Percentiles rank a stretch among this genome's conserved stretches.
Conservation (phyloP, 2,888 invertebrate species). For the Lissonota sp. region DNA sequence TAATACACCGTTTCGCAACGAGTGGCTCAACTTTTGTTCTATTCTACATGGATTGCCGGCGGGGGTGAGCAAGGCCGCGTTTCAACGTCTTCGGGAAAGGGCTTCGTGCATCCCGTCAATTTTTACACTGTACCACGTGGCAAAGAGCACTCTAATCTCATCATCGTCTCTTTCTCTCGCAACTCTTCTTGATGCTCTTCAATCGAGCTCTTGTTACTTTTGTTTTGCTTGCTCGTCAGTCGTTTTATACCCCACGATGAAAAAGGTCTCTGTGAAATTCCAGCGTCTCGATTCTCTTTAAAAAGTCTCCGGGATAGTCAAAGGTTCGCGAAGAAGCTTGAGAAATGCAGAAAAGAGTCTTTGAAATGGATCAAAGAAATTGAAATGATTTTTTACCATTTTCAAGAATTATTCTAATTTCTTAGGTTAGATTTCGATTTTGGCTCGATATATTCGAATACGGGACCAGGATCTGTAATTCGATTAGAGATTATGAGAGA, state of each 20-base stretch:
- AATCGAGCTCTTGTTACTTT: slow-evolving; percentile 24
- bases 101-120: background rate
- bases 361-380: too few species aligned
- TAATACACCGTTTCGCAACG: slow-evolving; percentile 68
- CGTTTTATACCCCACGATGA: slow-evolving; percentile 40
- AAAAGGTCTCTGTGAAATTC: background rate
- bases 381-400: background rate
- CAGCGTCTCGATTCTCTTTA: too few species aligned
- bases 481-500: too few species aligned
- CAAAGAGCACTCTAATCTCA: slow-evolving; percentile 47
- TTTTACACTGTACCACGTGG: background rate
- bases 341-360: too few species aligned
- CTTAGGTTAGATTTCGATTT: background rate
- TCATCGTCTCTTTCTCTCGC: slow-evolving; percentile 14
- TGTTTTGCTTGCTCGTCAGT: background rate
- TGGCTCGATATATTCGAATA: too few species aligned
- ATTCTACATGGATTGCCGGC: slow-evolving; percentile 64
- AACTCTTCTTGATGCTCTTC: slow-evolving; percentile 33
- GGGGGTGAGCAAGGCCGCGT: background rate
- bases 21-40: slow-evolving; percentile 65
- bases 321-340: slow-evolving; percentile 6
- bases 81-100: too few species aligned
- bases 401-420: background rate
- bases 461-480: too few species aligned
- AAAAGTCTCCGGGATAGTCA: slow-evolving; percentile 1